A percentile compares a stretch with the other conserved stretches of the same genome.
These are phyloP conservation scores for Podilymbus podiceps DNA, from an alignment of 2,113 vertebrate genomes.

Conservation along the genomic window DNA sequence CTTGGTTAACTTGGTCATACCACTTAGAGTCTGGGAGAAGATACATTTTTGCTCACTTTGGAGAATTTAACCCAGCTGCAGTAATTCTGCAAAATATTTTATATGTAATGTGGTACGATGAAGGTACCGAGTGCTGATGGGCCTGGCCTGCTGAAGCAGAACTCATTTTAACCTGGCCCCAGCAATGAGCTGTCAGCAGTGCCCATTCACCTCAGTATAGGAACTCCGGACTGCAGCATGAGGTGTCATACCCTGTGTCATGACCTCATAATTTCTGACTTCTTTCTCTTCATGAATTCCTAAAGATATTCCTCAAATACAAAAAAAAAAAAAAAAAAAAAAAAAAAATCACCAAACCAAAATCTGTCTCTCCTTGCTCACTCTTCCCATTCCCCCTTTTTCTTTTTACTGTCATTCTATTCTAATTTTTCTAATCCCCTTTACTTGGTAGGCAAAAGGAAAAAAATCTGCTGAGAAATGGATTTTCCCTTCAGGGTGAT, in stretches of 20 bases:
- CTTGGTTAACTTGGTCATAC: not conserved
- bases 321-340: not conserved
- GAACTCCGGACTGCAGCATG: not conserved
- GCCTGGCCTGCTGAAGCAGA: not conserved
- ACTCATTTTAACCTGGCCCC: not conserved
- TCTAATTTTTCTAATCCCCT: constrained; percentile 34
- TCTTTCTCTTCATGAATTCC: not conserved
- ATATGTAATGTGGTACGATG: not conserved
- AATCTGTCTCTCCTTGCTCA: not conserved
- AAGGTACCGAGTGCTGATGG: not conserved
- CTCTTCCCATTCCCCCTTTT: not conserved
- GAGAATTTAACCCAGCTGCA: not conserved
- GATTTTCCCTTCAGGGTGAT: constrained; percentile 52
- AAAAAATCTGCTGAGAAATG: constrained; percentile 33
- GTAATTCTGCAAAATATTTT: not conserved
- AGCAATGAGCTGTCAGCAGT: not conserved
- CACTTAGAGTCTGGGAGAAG: not conserved
- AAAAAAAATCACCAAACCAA: not conserved
- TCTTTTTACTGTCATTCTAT: constrained; percentile 9
- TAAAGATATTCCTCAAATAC: not conserved
- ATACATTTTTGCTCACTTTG: not conserved
- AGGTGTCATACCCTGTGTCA: not conserved
- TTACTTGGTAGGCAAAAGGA: constrained; percentile 6
- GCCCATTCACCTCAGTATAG: not conserved
- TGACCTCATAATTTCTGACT: not conserved